Evolutionary conservation across 2,888 invertebrate genomes (phyloP).

Genomic region (Eupsilia transversa): DNA sequence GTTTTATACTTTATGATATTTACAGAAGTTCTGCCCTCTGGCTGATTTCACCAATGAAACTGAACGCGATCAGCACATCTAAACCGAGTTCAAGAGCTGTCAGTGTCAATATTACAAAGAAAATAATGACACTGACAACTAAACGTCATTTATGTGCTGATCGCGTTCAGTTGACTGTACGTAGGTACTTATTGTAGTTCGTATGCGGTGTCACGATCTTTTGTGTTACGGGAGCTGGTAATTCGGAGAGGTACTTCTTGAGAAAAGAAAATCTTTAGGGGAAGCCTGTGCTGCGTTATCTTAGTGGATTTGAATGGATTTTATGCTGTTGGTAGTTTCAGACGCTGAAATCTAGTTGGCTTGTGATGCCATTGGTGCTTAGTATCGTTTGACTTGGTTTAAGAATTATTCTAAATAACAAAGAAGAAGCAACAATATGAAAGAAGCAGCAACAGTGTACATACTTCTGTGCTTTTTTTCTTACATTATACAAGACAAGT

Average conservation of each 20-base stretch:
- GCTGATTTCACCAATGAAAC: too few species aligned
- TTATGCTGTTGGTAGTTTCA: neutral
- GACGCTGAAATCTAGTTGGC: neutral
- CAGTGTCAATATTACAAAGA: too few species aligned
- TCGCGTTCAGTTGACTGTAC: too few species aligned
- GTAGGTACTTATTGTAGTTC: conserved; percentile 30
- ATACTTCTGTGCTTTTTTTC: too few species aligned
- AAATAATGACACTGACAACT: too few species aligned
- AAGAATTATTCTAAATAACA: too few species aligned
- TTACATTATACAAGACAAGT: too few species aligned
- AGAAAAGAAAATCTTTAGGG: conserved; percentile 1
- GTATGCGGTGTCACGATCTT: conserved; percentile 51
- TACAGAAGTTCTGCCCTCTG: too few species aligned
- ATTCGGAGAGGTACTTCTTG: conserved; percentile 1
- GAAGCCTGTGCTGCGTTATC: neutral
- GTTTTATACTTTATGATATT: neutral
- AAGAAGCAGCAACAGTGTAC: neutral
- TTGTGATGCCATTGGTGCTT: neutral
- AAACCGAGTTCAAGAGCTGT: too few species aligned
- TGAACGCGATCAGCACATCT: too few species aligned
- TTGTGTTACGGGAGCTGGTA: conserved; percentile 11
- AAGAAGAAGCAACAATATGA: neutral
- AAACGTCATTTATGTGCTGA: too few species aligned
- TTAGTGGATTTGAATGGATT: neutral
- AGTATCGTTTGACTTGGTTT: neutral